Percentiles rank a stretch among this genome's conserved stretches.
Conservation (phyloP, 1,140 invertebrate genomes). For the Dendrolimus punctatus region DNA sequence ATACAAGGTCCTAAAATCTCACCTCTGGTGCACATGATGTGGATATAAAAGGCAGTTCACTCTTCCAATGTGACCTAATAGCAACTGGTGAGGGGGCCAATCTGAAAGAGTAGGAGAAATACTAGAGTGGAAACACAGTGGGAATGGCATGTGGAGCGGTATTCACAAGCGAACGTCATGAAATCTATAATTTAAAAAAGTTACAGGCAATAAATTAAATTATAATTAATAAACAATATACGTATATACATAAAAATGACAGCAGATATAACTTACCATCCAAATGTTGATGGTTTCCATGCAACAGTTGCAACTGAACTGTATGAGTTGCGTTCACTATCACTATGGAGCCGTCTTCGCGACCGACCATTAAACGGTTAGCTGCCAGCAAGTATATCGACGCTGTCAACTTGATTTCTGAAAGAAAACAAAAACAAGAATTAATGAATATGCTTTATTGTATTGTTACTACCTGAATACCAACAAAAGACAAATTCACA, state of each 20-base stretch:
- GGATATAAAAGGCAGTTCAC: conserved; percentile 98
- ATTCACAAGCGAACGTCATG: too few species aligned
- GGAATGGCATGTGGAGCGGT: too few species aligned
- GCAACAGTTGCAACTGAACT: conserved; percentile 93
- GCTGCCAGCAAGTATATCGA: conserved; percentile 95
- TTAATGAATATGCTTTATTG: neutral
- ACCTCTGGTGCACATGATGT: conserved; percentile 91
- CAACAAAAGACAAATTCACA: too few species aligned
- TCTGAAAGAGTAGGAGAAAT: conserved; percentile 71
- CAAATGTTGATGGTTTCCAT: conserved; percentile 90
- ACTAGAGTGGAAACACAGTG: too few species aligned
- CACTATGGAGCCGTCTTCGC: conserved; percentile 97
- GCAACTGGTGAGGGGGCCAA: conserved; percentile 91
- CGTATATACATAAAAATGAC: too few species aligned
- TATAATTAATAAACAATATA: too few species aligned
- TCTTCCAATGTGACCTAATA: conserved; percentile 92
- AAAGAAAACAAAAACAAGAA: conserved; percentile 18
- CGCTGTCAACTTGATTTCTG: conserved; percentile 86
- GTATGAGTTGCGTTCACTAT: conserved; percentile 97
- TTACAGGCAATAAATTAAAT: neutral
- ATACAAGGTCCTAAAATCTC: conserved; percentile 32
- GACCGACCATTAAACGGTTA: conserved; percentile 93
- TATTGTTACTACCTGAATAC: neutral
- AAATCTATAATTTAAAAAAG: too few species aligned
- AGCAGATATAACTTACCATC: conserved; percentile 81